Conservation (phyloP, 2,797 vertebrate species). For the Rhabdomys pumilio region DNA sequence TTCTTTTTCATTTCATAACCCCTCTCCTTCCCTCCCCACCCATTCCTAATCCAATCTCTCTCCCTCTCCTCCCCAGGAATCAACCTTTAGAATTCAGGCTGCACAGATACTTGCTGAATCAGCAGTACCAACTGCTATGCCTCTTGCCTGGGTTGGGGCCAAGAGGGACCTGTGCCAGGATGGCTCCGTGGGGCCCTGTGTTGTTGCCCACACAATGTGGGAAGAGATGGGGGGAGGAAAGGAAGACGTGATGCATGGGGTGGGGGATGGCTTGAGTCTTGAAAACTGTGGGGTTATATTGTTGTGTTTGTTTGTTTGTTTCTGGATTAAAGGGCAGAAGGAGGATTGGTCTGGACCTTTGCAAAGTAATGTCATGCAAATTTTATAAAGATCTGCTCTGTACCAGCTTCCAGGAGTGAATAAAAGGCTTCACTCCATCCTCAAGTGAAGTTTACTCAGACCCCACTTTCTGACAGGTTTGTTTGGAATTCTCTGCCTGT, state of each 20-base stretch:
- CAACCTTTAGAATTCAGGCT: conserved; percentile 46
- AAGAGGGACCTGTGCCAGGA: neutral
- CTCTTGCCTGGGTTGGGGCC: conserved; percentile 34
- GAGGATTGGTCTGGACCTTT: neutral
- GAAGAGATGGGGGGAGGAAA: neutral
- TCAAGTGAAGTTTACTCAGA: neutral
- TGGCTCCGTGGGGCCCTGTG: neutral
- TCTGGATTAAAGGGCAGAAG: neutral
- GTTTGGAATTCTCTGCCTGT: neutral
- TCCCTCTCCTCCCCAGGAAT: neutral
- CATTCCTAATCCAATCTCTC: neutral
- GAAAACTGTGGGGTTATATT: neutral
- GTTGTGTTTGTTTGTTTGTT: neutral
- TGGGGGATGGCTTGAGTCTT: neutral
- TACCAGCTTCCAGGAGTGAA: neutral
- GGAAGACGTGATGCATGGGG: neutral
- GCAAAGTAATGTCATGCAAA: conserved; percentile 6
- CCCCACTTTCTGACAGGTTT: neutral
- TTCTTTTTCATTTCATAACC: neutral
- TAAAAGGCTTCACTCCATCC: neutral
- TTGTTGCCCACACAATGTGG: neutral
- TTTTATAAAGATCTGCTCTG: neutral
- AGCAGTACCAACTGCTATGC: conserved; percentile 49
- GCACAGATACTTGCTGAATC: conserved; percentile 68
- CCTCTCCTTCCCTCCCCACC: neutral